Base-by-base conservation (phyloP, 2,888 invertebrate species). In the Seira musarum region DNA sequence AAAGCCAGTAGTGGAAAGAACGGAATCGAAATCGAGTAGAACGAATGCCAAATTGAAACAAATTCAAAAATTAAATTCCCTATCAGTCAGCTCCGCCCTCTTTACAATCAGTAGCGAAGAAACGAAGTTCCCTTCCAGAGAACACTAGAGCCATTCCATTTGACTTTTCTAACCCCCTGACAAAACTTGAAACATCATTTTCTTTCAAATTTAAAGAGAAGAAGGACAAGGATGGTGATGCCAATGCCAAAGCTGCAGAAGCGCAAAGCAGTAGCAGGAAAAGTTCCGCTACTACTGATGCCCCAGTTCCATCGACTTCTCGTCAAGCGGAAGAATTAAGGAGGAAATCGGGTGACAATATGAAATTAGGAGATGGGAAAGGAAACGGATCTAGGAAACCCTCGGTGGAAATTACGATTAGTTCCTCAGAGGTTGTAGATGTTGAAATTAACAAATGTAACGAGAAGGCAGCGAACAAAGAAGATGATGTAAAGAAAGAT, bases 121-220 rank as follows among this genome's bases (percentile, higher is more conserved):
- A 79, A 57, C 21, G 79, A 53, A 79, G 79, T 22, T 79, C 79
- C n/a, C 40, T 79, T 30, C 79, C 79, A 8, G 79, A 79, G 13
- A 79, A 63, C 30, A 30, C 79, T 2, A 79, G 57, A 61, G 22
- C 24, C 15, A 24, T 57, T 24, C 21, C 30, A 2, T 73, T 79
- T 21, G 72, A 67, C 21, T 68, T 72, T 13, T n/a, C 13, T 10
- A 79, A 68, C 6, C 64, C 79, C 3, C 40, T 72, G 24, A 22
- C 61, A 24, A 72, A 53, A 65, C 49, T 64, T 73, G 79, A 73
- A 40, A 35, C 64, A 24, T 69, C 76, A 8, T 35, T 35, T 21
- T 64, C 68, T 25, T 19, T 17, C 17, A 49, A 22, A 72, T 24
- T 21, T 13, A 22, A 13, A 17, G 2, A 21, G 49, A 68, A 24